phyloP scores from a whole-genome alignment of 2,888 invertebrate species.

The Erebia aethiops region DNA sequence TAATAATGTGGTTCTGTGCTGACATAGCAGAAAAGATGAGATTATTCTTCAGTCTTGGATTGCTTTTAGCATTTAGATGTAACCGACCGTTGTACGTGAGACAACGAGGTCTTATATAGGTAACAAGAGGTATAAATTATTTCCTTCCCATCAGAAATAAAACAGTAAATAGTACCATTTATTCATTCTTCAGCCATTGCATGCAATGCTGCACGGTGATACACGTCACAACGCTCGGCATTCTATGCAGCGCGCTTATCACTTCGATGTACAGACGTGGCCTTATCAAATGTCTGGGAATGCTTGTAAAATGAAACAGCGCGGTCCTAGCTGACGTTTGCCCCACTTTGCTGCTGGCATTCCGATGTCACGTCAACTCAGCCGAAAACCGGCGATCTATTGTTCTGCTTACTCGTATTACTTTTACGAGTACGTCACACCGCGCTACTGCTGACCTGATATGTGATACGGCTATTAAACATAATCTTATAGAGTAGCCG shows the following conservation, averaged over 20 bases:
- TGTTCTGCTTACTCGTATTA: neutral
- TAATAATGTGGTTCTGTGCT: too few species aligned
- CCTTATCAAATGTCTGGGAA: conserved; percentile 16
- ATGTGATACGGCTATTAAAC: too few species aligned
- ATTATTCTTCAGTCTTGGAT: too few species aligned
- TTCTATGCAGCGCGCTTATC: conserved; percentile 10
- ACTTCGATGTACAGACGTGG: conserved; percentile 8
- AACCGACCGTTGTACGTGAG: too few species aligned
- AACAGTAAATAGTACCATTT: too few species aligned
- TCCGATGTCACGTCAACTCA: conserved; percentile 10
- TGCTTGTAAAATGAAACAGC: conserved; percentile 12
- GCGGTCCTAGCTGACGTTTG: conserved; percentile 6
- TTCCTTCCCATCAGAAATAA: too few species aligned
- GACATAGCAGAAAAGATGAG: too few species aligned
- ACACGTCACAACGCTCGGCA: neutral
- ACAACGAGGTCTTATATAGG: too few species aligned
- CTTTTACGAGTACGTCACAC: neutral
- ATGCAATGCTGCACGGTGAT: neutral
- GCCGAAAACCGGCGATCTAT: neutral
- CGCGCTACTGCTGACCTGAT: too few species aligned
- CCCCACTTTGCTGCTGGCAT: conserved; percentile 9
- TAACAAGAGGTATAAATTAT: too few species aligned
- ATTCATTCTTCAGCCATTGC: neutral
- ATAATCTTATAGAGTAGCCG: too few species aligned
- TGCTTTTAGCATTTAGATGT: too few species aligned